Percentiles rank a stretch among this genome's conserved stretches.
phyloP scores from a whole-genome alignment of 2,113 vertebrate species.

The Hemicordylus capensis region DNA sequence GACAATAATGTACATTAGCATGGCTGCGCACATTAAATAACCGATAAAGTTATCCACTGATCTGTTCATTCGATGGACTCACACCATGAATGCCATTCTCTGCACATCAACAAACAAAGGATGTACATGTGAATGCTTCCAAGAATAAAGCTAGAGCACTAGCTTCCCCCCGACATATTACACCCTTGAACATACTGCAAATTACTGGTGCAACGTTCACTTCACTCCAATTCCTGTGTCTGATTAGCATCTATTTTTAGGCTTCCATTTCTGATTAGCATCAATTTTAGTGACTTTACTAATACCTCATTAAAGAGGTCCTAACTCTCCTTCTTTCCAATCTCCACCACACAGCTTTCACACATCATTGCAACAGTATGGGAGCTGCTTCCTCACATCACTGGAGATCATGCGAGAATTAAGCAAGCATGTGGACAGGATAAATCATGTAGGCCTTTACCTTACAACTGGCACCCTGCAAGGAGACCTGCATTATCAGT shows the following conservation, averaged over 20 bases:
- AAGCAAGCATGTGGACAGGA: neutral
- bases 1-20: conserved; percentile 21
- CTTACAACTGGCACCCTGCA: neutral
- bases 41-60: conserved; percentile 18
- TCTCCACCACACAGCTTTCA: neutral
- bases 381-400: neutral
- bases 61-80: conserved; percentile 26
- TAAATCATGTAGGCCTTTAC: neutral
- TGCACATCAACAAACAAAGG: neutral
- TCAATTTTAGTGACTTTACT: too few species aligned
- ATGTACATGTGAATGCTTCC: conserved; percentile 8
- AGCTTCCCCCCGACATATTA: neutral
- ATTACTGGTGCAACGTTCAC: neutral
- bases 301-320: neutral
- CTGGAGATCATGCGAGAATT: too few species aligned
- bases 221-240: neutral
- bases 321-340: neutral
- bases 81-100: neutral
- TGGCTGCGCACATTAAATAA: conserved; percentile 27
- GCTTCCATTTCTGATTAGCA: neutral
- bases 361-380: neutral
- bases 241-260: neutral
- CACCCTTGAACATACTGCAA: neutral
- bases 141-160: neutral
- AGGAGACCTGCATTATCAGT: neutral